Conservation (phyloP, 2,888 invertebrate species). For the Lathronympha strigana region DNA sequence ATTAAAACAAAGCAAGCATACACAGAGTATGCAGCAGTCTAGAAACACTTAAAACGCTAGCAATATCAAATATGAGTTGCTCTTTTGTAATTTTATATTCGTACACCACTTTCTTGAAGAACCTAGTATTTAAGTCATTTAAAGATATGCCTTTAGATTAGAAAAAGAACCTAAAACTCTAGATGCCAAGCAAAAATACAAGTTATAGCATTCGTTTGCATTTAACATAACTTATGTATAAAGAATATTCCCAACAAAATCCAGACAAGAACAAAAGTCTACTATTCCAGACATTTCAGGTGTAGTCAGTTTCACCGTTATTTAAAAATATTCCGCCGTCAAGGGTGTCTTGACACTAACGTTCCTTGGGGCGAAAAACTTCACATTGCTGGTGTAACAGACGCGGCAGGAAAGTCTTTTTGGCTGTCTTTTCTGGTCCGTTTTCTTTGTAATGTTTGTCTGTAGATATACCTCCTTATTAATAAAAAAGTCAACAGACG, state of each 20-base stretch:
- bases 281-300: slow-evolving; percentile 10
- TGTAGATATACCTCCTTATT: not conserved
- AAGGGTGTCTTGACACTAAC: slow-evolving; percentile 19
- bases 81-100: too few species aligned
- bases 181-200: too few species aligned
- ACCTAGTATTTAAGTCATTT: too few species aligned
- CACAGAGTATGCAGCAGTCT: too few species aligned
- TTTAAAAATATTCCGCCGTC: slow-evolving; percentile 21
- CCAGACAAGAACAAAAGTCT: not conserved
- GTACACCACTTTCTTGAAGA: too few species aligned
- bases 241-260: not conserved
- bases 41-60: too few species aligned
- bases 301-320: slow-evolving; percentile 9
- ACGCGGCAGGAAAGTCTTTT: slow-evolving; percentile 2
- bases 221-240: not conserved
- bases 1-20: too few species aligned
- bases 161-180: too few species aligned
- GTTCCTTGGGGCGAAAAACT: slow-evolving; percentile 3
- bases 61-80: too few species aligned
- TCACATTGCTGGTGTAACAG: slow-evolving; percentile 15
- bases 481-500: too few species aligned
- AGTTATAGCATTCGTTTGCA: not conserved
- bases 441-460: not conserved
- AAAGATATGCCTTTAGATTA: too few species aligned
- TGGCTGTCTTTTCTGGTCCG: not conserved